Evolutionary conservation across 2,113 vertebrate species (phyloP).

Genomic region (Heliornis fulica): DNA sequence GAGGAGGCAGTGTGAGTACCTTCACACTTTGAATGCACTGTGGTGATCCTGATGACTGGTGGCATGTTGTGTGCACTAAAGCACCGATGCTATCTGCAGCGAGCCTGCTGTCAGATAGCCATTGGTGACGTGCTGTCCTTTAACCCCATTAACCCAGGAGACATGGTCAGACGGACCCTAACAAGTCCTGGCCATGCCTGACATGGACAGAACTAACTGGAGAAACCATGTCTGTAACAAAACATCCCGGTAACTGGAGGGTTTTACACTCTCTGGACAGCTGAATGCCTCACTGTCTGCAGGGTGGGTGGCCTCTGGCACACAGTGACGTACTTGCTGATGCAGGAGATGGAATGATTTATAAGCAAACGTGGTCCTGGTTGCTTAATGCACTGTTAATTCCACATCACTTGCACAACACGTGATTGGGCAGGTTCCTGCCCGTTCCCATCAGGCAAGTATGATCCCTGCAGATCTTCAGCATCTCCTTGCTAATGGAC

Average conservation of each 20-base stretch:
- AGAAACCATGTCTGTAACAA: not conserved
- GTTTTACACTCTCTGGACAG: not conserved
- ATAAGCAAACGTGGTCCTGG: not conserved
- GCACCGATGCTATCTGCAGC: constrained; percentile 45
- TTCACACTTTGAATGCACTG: constrained; percentile 63
- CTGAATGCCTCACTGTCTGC: not conserved
- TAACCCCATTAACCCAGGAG: constrained; percentile 45
- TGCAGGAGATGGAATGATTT: not conserved
- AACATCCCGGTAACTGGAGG: not conserved
- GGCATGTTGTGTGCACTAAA: constrained; percentile 54
- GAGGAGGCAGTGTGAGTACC: constrained; percentile 95
- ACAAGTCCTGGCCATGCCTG: constrained; percentile 13
- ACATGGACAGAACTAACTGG: constrained; percentile 32
- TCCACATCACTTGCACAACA: not conserved
- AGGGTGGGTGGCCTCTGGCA: not conserved
- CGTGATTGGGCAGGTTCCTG: not conserved
- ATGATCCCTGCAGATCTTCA: not conserved
- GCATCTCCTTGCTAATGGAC: not conserved
- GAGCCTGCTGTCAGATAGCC: not conserved
- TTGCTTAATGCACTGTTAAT: not conserved
- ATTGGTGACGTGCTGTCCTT: constrained; percentile 53
- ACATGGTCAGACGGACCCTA: constrained; percentile 9
- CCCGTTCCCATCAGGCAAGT: not conserved
- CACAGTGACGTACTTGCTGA: not conserved
- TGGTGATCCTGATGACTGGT: not conserved